Evolutionary conservation across 2,888 invertebrate genomes (phyloP), one percentile per base, ranked within the genome.

Genomic region (Biston betularia): DNA sequence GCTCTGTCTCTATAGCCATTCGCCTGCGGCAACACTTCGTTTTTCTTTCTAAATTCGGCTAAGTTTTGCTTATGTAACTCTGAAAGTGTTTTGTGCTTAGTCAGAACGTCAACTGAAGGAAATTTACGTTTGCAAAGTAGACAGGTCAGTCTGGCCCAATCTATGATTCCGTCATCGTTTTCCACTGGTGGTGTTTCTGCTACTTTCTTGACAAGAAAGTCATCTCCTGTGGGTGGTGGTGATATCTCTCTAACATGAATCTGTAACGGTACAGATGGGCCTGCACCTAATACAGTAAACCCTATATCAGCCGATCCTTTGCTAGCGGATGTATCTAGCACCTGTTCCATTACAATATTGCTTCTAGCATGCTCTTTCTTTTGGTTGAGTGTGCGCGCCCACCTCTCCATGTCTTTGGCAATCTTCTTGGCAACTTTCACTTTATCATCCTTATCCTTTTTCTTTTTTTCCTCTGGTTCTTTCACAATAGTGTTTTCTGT

Each of bases 371-470:
- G 92, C 88, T 98, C 98, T 86, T 99, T 99, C 91, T 98, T 98
- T 86, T 99, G 99, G 86, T 99, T 99, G 72, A 99, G 92, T 11
- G 98, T 98, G 79, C 99, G 98, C 0, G 99, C 99, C 99, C 99
- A 99, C 63, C 95, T 89, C 71, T 95, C 95, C 95, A 95, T 95
- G 75, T 95, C 96, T 92, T 99, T 99, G 0, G 99, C 99, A 76
- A 99, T 99, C 88, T 98, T 98, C 86, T 99, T 99, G 6, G 99
- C 99, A 11, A 98, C 98, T 91, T 99, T 99, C 0, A 98, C 98
- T 92, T 99, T 98, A 79, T 98, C 98, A 69, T 97, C 97, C 78
- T 97, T 97, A 53, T 95, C 96, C 76, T 95, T 96, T 85, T 97
- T 97, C 87, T 96, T 96, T 70, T 95, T 95, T 68, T 95, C 95